Percentiles rank a stretch among this genome's conserved stretches.
Conservation (phyloP, 1,140 invertebrate species). For the Micrasema minimum region DNA sequence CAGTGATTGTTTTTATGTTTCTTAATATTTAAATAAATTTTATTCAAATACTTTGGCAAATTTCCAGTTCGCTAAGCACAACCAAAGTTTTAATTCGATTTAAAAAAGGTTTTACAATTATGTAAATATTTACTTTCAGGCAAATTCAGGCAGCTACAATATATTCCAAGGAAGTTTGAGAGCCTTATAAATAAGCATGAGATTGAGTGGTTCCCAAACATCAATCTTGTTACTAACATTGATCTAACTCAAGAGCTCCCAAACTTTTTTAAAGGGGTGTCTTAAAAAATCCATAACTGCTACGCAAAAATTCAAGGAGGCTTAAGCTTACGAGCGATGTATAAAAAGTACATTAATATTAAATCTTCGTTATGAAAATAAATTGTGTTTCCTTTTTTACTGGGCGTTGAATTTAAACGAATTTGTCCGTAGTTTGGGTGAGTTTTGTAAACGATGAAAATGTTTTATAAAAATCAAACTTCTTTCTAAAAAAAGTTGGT, state of each 20-base stretch:
- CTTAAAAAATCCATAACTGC: conserved; percentile 17
- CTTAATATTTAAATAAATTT: too few species aligned
- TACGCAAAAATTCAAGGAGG: background rate
- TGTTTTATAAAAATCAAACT: too few species aligned
- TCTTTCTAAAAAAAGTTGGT: too few species aligned
- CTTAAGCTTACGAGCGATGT: too few species aligned
- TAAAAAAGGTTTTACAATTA: conserved; percentile 35
- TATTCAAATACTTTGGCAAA: background rate
- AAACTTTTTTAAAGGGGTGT: background rate
- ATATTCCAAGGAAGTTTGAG: conserved; percentile 16
- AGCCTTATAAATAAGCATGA: conserved; percentile 35
- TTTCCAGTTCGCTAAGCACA: conserved; percentile 6
- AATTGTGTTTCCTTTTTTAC: too few species aligned
- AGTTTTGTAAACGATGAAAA: too few species aligned
- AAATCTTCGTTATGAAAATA: too few species aligned
- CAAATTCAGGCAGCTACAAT: conserved; percentile 29
- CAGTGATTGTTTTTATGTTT: too few species aligned
- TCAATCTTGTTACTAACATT: conserved; percentile 28
- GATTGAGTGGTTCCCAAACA: conserved; percentile 30
- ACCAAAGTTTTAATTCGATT: conserved; percentile 29
- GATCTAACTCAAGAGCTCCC: conserved; percentile 16
- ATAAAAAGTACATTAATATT: too few species aligned
- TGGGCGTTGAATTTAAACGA: too few species aligned
- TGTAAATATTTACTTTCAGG: conserved; percentile 22
- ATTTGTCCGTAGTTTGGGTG: too few species aligned